Evolutionary conservation across 2,797 vertebrate genomes (phyloP).

Genomic region (Intellagama lesueurii): DNA sequence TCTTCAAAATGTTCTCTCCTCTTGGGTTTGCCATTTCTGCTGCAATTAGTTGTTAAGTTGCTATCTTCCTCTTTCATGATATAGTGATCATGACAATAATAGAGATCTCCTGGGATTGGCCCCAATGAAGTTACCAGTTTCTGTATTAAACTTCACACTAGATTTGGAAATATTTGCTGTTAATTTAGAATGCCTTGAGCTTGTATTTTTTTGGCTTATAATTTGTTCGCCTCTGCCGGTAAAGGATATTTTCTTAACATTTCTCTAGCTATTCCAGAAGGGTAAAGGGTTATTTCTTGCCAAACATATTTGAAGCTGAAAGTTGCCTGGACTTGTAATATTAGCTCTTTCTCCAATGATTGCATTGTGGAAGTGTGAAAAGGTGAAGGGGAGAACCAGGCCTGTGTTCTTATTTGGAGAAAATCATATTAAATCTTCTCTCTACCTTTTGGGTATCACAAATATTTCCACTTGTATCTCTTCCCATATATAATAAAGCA

Average conservation of each 20-base stretch:
- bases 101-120: slow-evolving; percentile 35
- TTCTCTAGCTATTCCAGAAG: slow-evolving; percentile 9
- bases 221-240: rapidly evolving
- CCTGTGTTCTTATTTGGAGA: background rate
- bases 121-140: slow-evolving; percentile 13
- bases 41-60: slow-evolving; percentile 12
- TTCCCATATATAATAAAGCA: background rate
- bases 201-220: slow-evolving; percentile 45
- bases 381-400: background rate
- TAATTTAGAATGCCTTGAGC: background rate
- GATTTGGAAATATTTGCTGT: slow-evolving; percentile 36
- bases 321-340: background rate
- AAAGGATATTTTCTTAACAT: background rate
- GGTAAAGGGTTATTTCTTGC: slow-evolving; percentile 41
- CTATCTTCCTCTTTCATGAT: background rate
- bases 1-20: slow-evolving; percentile 12
- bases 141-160: slow-evolving; percentile 17
- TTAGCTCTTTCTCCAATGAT: background rate
- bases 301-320: slow-evolving; percentile 18
- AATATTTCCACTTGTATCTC: slow-evolving; percentile 4
- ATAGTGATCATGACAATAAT: background rate
- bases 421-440: background rate
- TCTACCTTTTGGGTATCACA: slow-evolving; percentile 1
- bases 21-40: slow-evolving; percentile 33
- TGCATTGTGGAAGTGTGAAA: background rate